phyloP scores from a whole-genome alignment of 2,113 vertebrate genomes.

The Phyllostomus discolor region DNA sequence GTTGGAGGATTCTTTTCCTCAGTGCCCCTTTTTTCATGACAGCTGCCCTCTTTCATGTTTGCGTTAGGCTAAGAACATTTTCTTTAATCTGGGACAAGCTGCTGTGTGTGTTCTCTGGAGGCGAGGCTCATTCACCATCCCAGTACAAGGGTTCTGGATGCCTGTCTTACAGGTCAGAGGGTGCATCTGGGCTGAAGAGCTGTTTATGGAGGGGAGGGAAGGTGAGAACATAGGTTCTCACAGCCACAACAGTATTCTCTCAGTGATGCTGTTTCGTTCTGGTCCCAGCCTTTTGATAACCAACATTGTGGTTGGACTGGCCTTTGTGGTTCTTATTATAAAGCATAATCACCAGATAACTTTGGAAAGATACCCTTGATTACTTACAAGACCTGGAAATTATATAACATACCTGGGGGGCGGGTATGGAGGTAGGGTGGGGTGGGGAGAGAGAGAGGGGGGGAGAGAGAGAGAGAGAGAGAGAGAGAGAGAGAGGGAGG shows the following conservation, averaged over 20 bases:
- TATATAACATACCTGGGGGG: neutral
- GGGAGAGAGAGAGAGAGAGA: neutral
- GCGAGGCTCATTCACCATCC: slow-evolving; percentile 8
- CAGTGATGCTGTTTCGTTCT: neutral
- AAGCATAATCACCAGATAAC: neutral
- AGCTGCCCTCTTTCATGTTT: neutral
- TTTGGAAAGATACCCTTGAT: neutral
- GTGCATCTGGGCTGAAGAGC: neutral
- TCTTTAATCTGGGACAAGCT: neutral
- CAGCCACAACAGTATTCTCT: neutral
- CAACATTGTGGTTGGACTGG: neutral
- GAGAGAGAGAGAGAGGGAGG: neutral
- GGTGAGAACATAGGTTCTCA: neutral
- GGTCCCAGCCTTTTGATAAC: neutral
- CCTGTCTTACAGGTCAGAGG: neutral
- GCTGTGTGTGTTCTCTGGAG: slow-evolving; percentile 32
- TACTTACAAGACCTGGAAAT: neutral
- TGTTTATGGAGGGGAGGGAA: neutral
- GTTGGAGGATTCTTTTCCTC: neutral
- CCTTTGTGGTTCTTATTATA: neutral
- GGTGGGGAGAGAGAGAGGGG: neutral
- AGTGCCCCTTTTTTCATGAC: slow-evolving; percentile 14
- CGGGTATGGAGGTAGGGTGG: rapidly evolving
- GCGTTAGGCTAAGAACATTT: neutral
- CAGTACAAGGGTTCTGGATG: neutral